These are phyloP conservation scores for Calliopum simillimum DNA, from an alignment of 2,888 invertebrate genomes.

Conservation along the genomic window DNA sequence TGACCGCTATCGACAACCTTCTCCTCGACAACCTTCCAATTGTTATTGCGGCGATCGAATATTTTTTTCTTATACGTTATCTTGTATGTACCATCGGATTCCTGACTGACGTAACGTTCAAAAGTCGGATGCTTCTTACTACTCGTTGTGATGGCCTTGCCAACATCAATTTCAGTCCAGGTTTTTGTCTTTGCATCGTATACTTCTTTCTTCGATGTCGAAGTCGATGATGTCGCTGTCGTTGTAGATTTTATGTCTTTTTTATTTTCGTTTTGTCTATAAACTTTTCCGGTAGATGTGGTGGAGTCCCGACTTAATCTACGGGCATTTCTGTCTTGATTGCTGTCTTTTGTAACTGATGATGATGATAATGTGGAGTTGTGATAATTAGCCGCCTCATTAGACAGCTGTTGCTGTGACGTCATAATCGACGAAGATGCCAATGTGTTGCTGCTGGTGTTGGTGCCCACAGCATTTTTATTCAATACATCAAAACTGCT, in stretches of 20 bases:
- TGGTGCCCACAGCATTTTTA: background rate
- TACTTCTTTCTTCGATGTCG: constrained; percentile 61
- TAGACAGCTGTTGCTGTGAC: constrained; percentile 17
- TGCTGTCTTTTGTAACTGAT: background rate
- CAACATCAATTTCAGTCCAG: constrained; percentile 63
- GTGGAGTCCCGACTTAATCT: background rate
- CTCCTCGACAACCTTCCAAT: constrained; percentile 69
- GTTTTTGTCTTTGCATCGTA: constrained; percentile 66
- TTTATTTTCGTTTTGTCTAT: constrained; percentile 48
- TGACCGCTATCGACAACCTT: constrained; percentile 68
- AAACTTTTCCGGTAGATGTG: constrained; percentile 32
- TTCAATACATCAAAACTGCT: background rate
- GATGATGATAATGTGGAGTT: no score
- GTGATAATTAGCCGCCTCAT: background rate
- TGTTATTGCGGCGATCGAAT: constrained; percentile 64
- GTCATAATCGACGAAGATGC: background rate
- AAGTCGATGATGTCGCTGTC: constrained; percentile 48
- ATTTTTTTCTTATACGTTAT: constrained; percentile 67
- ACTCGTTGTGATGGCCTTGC: constrained; percentile 46
- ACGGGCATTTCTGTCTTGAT: background rate
- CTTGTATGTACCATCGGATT: constrained; percentile 64
- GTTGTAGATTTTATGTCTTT: constrained; percentile 48
- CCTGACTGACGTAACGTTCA: constrained; percentile 66
- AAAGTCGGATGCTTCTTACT: constrained; percentile 61
- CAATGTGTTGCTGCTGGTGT: background rate